Percentiles rank a stretch among this genome's conserved stretches.
Evolutionary conservation across 2,797 vertebrate species (phyloP).

Genomic region (Rallus crepitans): DNA sequence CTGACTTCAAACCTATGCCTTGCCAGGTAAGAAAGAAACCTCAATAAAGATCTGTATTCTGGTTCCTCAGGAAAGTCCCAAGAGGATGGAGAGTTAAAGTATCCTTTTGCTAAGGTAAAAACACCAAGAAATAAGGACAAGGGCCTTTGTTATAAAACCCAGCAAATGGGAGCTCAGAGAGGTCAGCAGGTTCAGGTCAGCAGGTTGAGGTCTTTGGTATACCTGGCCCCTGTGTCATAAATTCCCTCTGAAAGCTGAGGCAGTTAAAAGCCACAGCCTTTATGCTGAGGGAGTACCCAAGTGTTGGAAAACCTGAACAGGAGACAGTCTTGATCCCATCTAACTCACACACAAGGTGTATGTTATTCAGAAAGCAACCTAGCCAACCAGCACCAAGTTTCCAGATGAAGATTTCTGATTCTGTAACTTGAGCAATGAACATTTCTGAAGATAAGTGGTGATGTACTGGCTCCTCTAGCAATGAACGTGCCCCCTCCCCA

Average conservation of each 20-base stretch:
- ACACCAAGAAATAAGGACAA: background rate
- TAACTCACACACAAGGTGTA: background rate
- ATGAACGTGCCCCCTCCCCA: background rate
- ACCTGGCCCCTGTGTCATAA: background rate
- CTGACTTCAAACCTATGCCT: background rate
- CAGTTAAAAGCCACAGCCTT: background rate
- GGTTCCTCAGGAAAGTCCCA: background rate
- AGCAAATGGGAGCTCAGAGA: background rate
- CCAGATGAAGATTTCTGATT: background rate
- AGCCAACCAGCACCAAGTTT: background rate
- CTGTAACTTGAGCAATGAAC: background rate
- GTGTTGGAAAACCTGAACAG: background rate
- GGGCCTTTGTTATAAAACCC: background rate
- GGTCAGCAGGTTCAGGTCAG: background rate
- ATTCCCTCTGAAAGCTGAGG: background rate
- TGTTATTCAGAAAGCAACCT: background rate
- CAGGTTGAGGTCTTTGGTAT: background rate
- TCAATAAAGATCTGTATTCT: background rate
- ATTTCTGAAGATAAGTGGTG: background rate
- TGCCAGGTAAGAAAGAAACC: background rate
- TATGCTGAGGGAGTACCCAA: background rate
- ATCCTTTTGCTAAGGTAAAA: background rate
- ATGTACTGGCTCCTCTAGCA: background rate
- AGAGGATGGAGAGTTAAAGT: background rate
- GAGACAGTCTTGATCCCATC: background rate